These are phyloP conservation scores for Creontiades dilutus DNA, from an alignment of 2,888 invertebrate species.

Conservation along the genomic window DNA sequence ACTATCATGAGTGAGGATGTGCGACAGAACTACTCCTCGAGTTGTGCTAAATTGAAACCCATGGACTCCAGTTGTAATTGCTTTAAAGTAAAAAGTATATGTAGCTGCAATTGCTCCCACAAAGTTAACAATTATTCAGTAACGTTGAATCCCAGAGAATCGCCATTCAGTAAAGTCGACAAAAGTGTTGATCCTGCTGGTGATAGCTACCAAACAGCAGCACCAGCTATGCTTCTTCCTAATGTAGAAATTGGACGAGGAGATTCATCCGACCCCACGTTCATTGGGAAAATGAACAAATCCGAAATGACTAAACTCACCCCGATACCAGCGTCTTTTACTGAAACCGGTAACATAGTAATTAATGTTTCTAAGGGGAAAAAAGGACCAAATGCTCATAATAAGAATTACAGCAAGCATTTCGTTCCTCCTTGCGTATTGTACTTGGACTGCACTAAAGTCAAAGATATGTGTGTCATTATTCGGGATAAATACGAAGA, in stretches of 20 bases:
- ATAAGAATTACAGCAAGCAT: neutral
- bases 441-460: conserved; percentile 52
- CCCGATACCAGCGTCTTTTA: neutral
- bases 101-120: conserved; percentile 23
- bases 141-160: neutral
- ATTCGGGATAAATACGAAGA: conserved; percentile 21
- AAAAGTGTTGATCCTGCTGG: neutral
- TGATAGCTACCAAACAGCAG: neutral
- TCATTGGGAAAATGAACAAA: neutral
- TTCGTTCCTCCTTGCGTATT: conserved; percentile 49
- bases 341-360: conserved; percentile 2
- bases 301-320: neutral
- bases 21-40: neutral
- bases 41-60: neutral
- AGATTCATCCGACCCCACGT: neutral
- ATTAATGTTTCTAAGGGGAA: conserved; percentile 7
- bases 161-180: neutral
- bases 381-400: neutral
- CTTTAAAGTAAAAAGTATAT: neutral
- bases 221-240: neutral
- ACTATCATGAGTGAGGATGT: conserved; percentile 15
- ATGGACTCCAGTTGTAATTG: neutral
- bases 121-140: conserved; percentile 16
- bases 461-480: conserved; percentile 49
- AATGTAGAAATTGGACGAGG: neutral